Evolutionary conservation across 2,113 vertebrate genomes (phyloP).

Genomic region (Embiotoca jacksoni): DNA sequence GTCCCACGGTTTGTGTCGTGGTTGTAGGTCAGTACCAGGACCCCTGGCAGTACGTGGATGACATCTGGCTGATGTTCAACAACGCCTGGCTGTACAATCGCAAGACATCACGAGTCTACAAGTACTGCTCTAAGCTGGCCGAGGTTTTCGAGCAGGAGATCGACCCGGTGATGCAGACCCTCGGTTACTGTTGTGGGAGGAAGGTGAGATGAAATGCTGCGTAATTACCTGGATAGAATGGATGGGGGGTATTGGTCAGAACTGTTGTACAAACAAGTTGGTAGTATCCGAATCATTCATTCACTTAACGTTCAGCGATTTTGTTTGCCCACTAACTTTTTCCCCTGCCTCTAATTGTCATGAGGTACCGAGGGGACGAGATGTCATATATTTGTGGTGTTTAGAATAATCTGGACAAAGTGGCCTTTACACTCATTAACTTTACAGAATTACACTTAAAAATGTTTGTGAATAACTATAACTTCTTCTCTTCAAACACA

Average conservation of each 20-base stretch:
- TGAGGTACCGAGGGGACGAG: too few relatives aligned
- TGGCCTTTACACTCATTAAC: not conserved
- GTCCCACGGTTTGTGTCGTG: not conserved
- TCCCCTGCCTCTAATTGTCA: too few relatives aligned
- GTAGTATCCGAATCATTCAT: not conserved
- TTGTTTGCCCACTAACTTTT: too few relatives aligned
- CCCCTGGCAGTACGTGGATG: constrained; percentile 98
- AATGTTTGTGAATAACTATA: not conserved
- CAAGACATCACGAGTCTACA: constrained; percentile 97
- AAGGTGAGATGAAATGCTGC: constrained; percentile 85
- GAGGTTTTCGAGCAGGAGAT: constrained; percentile 99
- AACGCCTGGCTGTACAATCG: constrained; percentile 99
- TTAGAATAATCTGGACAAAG: not conserved
- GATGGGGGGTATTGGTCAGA: not conserved
- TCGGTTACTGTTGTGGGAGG: constrained; percentile 98
- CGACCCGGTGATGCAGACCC: constrained; percentile 97
- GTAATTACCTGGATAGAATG: not conserved
- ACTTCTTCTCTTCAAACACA: too few relatives aligned
- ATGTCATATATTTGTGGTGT: too few relatives aligned
- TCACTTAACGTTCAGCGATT: too few relatives aligned
- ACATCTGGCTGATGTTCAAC: constrained; percentile 99
- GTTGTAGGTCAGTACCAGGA: constrained; percentile 93
- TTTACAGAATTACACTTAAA: not conserved
- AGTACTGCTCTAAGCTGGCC: constrained; percentile 97
- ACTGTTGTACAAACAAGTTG: not conserved